phyloP scores from a whole-genome alignment of 1,140 invertebrate species.

The Coboldia fuscipes region DNA sequence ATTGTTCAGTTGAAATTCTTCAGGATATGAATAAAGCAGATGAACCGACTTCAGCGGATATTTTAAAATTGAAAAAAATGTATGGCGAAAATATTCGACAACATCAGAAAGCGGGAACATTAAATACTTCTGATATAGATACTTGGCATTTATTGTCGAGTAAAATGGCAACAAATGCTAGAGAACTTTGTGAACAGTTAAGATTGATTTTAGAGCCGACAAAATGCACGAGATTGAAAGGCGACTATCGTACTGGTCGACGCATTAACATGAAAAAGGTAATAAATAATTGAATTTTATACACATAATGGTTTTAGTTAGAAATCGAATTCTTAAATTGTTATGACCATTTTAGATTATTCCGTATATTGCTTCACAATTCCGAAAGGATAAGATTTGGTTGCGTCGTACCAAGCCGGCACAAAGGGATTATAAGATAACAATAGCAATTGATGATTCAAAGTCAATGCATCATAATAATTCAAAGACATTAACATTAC shows the following conservation, averaged over 20 bases:
- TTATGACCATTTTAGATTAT: slow-evolving; percentile 37
- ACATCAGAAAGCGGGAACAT: neutral
- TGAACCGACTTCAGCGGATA: slow-evolving; percentile 11
- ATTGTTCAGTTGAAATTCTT: slow-evolving; percentile 23
- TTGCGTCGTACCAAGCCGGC: slow-evolving; percentile 84
- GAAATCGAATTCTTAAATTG: no score
- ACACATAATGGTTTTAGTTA: no score
- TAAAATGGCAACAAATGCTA: slow-evolving; percentile 29
- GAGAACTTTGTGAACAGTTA: slow-evolving; percentile 85
- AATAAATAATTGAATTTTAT: no score
- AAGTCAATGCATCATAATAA: slow-evolving; percentile 79
- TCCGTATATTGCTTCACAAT: slow-evolving; percentile 96
- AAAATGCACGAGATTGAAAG: slow-evolving; percentile 68
- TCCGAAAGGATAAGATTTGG: slow-evolving; percentile 99
- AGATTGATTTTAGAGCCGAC: slow-evolving; percentile 88
- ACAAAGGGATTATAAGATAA: slow-evolving; percentile 90
- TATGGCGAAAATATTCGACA: slow-evolving; percentile 3
- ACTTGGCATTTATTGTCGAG: slow-evolving; percentile 17
- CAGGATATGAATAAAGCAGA: slow-evolving; percentile 10
- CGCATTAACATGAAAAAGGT: slow-evolving; percentile 91
- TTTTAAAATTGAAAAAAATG: slow-evolving; percentile 13
- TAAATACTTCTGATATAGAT: slow-evolving; percentile 12
- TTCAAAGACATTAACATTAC: slow-evolving; percentile 80
- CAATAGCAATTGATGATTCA: slow-evolving; percentile 93
- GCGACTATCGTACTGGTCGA: slow-evolving; percentile 89